Conservation (phyloP, 2,888 invertebrate genomes). For the Aspidiotus destructor region DNA sequence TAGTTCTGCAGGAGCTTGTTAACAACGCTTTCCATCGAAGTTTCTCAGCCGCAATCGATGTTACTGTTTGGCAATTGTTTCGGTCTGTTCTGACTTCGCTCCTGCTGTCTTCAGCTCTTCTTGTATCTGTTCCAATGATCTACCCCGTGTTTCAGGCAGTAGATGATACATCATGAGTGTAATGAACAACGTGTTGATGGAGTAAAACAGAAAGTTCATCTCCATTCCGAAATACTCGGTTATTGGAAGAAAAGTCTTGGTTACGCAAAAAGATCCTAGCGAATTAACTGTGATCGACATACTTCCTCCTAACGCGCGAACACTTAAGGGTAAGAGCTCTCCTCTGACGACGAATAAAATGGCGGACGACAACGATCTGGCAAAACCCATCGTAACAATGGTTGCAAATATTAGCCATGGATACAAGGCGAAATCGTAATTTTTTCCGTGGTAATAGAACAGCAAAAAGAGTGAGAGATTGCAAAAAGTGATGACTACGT, state of each 20-base stretch:
- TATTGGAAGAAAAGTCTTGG: conserved; percentile 12
- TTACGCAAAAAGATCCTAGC: conserved; percentile 1
- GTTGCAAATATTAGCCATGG: conserved; percentile 20
- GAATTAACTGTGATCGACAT: conserved; percentile 4
- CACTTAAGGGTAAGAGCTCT: conserved; percentile 16
- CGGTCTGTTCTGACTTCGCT: too few species aligned
- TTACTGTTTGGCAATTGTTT: too few species aligned
- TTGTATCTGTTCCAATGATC: conserved; percentile 19
- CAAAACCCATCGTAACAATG: conserved; percentile 1
- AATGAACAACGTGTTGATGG: neutral
- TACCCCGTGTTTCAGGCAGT: conserved; percentile 19
- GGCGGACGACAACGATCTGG: neutral
- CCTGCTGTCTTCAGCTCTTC: too few species aligned
- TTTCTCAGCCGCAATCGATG: too few species aligned
- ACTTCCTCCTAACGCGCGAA: conserved; percentile 17
- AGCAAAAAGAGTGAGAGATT: neutral
- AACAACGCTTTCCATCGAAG: too few species aligned
- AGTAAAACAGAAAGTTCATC: conserved; percentile 10
- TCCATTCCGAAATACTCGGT: conserved; percentile 7
- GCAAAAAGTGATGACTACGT: neutral
- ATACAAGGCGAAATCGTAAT: neutral
- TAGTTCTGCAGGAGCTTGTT: too few species aligned
- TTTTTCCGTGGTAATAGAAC: neutral
- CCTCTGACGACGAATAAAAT: conserved; percentile 15
- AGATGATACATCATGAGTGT: neutral